A percentile compares a stretch with the other conserved stretches of the same genome.
Evolutionary conservation across 1,140 invertebrate genomes (phyloP).

Genomic region (Solen grandis): DNA sequence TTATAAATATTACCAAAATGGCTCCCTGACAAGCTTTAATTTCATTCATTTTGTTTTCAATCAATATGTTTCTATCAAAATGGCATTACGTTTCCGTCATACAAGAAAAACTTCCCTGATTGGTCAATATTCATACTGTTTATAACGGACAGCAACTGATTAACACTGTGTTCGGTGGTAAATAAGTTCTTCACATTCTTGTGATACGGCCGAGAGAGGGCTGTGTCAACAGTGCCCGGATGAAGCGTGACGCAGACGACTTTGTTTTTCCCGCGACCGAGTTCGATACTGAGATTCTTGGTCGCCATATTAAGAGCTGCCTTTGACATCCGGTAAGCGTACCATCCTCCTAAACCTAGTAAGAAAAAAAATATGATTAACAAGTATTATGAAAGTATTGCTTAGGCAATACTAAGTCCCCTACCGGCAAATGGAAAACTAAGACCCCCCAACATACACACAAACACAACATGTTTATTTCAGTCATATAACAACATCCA

Average conservation of each 20-base stretch:
- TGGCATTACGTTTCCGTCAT: constrained; percentile 66
- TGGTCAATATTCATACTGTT: constrained; percentile 72
- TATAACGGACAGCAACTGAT: constrained; percentile 72
- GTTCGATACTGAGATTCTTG: constrained; percentile 76
- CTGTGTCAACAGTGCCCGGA: constrained; percentile 78
- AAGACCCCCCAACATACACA: too few species aligned
- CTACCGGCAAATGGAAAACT: too few species aligned
- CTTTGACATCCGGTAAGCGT: constrained; percentile 78
- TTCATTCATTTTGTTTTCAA: too few species aligned
- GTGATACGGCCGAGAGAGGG: constrained; percentile 77
- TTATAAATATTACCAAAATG: too few species aligned
- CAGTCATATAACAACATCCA: too few species aligned
- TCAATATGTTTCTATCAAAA: constrained; percentile 56
- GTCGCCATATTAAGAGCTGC: constrained; percentile 79
- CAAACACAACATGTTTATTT: too few species aligned
- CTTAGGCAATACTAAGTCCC: too few species aligned
- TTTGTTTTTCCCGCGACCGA: constrained; percentile 73
- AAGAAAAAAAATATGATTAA: constrained; percentile 8
- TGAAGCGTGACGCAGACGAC: constrained; percentile 76
- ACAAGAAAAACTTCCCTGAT: constrained; percentile 73
- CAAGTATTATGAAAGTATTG: too few species aligned
- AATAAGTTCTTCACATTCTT: constrained; percentile 77
- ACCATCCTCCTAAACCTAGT: constrained; percentile 77
- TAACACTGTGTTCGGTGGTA: constrained; percentile 72
- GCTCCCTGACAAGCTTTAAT: too few species aligned